A percentile compares a stretch with the other conserved stretches of the same genome.
Evolutionary conservation across 2,888 invertebrate genomes (phyloP).

Genomic region (Serrognathus titanus): DNA sequence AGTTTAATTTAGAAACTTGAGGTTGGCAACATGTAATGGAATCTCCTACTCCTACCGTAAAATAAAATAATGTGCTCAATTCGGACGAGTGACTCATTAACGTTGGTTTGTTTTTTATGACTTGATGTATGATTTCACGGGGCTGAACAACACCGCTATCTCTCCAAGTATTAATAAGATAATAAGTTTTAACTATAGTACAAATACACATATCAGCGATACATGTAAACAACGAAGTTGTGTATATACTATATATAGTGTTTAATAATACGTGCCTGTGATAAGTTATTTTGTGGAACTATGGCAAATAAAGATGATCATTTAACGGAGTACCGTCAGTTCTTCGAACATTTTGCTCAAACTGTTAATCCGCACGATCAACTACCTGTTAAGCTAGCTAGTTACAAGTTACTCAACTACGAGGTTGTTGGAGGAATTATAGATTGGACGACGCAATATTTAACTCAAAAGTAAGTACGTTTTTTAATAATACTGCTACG

Average conservation of each 20-base stretch:
- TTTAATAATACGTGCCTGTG: conserved; percentile 21
- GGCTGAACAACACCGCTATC: conserved; percentile 12
- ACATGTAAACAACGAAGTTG: conserved; percentile 37
- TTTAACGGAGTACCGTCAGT: conserved; percentile 64
- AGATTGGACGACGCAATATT: conserved; percentile 73
- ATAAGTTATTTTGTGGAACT: conserved; percentile 25
- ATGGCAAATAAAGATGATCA: conserved; percentile 64
- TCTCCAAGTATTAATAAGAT: conserved; percentile 19
- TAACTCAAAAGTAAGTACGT: conserved; percentile 70
- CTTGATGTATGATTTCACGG: conserved; percentile 17
- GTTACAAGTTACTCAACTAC: conserved; percentile 63
- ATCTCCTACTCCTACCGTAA: conserved; percentile 9
- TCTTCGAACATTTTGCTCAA: conserved; percentile 69
- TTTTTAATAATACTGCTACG: neutral
- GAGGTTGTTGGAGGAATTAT: conserved; percentile 73
- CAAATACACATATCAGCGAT: conserved; percentile 40
- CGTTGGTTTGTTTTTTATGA: conserved; percentile 19
- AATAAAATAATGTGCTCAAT: conserved; percentile 17
- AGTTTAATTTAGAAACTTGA: neutral
- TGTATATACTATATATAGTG: conserved; percentile 30
- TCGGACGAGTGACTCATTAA: conserved; percentile 21
- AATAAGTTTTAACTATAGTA: conserved; percentile 27
- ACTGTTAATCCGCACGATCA: conserved; percentile 69
- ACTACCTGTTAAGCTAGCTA: conserved; percentile 68
- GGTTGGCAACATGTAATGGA: conserved; percentile 9